A percentile compares a stretch with the other conserved stretches of the same genome.
Conservation (phyloP, 2,113 vertebrate species). For the Sebastes fasciatus region DNA sequence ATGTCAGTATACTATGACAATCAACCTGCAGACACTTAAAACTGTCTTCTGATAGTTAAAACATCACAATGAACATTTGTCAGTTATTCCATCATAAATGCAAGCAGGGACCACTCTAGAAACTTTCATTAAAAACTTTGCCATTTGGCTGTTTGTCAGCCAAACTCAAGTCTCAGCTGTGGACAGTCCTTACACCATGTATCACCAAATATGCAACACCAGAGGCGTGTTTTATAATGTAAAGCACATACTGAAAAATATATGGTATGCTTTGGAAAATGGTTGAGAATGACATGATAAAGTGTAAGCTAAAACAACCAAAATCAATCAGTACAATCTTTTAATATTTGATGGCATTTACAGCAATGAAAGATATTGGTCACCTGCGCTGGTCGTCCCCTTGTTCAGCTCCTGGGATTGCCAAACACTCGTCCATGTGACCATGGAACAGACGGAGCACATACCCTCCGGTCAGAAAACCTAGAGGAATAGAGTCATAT, state of each 20-base stretch:
- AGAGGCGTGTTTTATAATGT: neutral
- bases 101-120: neutral
- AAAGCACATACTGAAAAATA: neutral
- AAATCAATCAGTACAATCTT: neutral
- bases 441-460: constrained; percentile 93
- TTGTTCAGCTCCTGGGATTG: constrained; percentile 88
- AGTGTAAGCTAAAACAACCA: neutral
- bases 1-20: neutral
- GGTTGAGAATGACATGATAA: neutral
- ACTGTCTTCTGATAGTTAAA: neutral
- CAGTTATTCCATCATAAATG: neutral
- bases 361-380: neutral
- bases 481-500: constrained; percentile 66
- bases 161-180: neutral
- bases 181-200: neutral
- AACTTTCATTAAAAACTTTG: neutral
- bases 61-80: neutral
- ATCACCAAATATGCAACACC: neutral
- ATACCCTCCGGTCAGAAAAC: constrained; percentile 91
- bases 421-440: constrained; percentile 95
- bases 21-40: neutral
- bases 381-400: constrained; percentile 92
- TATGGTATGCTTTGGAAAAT: neutral
- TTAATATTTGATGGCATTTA: neutral
- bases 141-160: neutral